Conservation (phyloP, 2,113 vertebrate genomes). For the Festucalex cinctus region DNA sequence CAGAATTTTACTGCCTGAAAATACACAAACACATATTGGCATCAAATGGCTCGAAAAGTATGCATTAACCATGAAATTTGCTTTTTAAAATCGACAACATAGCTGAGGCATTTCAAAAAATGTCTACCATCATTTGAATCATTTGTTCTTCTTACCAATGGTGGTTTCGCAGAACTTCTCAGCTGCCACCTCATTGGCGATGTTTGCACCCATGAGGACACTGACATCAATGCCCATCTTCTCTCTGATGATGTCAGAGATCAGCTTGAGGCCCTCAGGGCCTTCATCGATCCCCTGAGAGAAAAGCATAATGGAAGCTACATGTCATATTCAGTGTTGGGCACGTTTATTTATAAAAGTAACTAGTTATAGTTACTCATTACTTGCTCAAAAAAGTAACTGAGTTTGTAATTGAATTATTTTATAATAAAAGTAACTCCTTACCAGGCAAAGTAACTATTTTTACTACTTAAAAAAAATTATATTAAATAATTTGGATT, state of each 20-base stretch:
- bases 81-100: neutral
- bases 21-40: neutral
- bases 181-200: conserved; percentile 93
- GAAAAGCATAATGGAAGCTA: neutral
- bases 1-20: neutral
- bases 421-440: too few relatives aligned
- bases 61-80: neutral
- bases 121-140: too few relatives aligned
- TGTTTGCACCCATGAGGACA: conserved; percentile 96
- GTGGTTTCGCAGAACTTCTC: conserved; percentile 98
- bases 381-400: too few relatives aligned
- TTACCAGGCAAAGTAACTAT: too few relatives aligned
- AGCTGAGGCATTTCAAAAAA: neutral
- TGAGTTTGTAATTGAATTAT: too few relatives aligned
- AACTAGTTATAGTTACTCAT: too few relatives aligned
- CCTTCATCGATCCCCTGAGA: conserved; percentile 89
- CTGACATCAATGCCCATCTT: conserved; percentile 84
- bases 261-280: conserved; percentile 88
- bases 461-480: too few relatives aligned
- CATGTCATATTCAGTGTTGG: neutral
- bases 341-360: too few relatives aligned
- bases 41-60: neutral
- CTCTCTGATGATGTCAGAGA: conserved; percentile 91
- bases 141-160: conserved; percentile 78
- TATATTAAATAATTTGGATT: too few relatives aligned